A percentile compares a stretch with the other conserved stretches of the same genome.
Conservation (phyloP, 2,797 vertebrate species). For the Pipistrellus kuhlii region DNA sequence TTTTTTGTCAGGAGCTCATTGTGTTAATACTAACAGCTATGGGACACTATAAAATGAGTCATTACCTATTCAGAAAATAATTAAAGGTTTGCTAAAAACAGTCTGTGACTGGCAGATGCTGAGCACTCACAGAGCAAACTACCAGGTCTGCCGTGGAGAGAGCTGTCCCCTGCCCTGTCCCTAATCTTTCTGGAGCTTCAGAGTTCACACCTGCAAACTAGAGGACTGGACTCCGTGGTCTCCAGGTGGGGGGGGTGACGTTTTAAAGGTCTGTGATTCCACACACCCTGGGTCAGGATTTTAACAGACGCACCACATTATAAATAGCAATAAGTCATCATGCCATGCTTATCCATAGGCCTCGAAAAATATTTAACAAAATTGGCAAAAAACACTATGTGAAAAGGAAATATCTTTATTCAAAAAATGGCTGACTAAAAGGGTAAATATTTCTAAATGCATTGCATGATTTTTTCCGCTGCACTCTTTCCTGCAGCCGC, state of each 20-base stretch:
- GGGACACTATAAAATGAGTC: neutral
- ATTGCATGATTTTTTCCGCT: neutral
- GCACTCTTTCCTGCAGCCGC: constrained; percentile 40
- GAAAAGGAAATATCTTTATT: constrained; percentile 54
- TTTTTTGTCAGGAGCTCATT: neutral
- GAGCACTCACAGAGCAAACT: constrained; percentile 1
- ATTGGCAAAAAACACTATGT: neutral
- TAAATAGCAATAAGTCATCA: constrained; percentile 29
- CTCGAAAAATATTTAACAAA: constrained; percentile 58
- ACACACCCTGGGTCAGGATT: neutral
- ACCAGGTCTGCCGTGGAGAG: neutral
- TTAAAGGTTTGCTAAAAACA: constrained; percentile 30
- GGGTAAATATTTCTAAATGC: constrained; percentile 48
- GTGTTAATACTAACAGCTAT: constrained; percentile 4
- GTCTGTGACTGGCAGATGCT: neutral
- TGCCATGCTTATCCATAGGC: neutral
- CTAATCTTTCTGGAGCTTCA: neutral
- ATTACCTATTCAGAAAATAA: constrained; percentile 43
- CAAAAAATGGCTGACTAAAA: constrained; percentile 51
- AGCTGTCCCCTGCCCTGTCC: neutral
- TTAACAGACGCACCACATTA: constrained; percentile 30
- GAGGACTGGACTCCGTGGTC: neutral
- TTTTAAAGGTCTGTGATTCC: constrained; percentile 40
- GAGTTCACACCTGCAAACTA: constrained; percentile 48
- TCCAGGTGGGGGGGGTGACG: constrained; percentile 12